Conservation (phyloP, 2,797 vertebrate species). For the Nasua narica region DNA sequence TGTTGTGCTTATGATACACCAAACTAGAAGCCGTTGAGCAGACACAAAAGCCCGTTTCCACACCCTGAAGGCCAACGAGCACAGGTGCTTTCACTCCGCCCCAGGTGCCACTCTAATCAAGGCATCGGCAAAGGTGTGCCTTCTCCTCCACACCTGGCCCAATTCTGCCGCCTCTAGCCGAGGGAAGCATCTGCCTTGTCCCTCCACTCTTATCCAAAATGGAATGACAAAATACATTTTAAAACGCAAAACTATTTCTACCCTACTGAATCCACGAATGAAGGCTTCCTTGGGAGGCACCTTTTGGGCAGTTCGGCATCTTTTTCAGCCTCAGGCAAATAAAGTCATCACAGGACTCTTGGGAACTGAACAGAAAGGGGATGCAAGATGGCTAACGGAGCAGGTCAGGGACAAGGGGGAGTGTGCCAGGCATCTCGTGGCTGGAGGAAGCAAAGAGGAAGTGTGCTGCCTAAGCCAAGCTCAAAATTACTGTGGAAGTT, state of each 20-base stretch:
- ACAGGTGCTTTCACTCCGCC: fast-evolving
- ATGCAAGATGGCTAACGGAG: neutral
- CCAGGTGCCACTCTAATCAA: neutral
- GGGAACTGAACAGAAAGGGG: neutral
- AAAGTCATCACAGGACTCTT: neutral
- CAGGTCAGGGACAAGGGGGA: too few species aligned
- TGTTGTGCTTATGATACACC: neutral
- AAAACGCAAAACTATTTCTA: neutral
- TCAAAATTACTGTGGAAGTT: neutral
- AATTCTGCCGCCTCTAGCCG: neutral
- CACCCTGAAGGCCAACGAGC: neutral
- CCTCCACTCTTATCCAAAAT: neutral
- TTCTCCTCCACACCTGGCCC: neutral
- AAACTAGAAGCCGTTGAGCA: neutral
- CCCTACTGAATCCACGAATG: neutral
- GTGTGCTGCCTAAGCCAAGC: neutral
- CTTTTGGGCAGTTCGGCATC: neutral
- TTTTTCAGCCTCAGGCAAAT: neutral
- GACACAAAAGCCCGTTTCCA: neutral
- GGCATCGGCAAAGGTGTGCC: neutral
- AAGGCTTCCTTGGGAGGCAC: neutral
- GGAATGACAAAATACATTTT: neutral
- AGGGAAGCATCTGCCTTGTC: neutral
- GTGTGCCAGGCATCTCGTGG: neutral
- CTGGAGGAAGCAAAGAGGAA: fast-evolving